phyloP scores from a whole-genome alignment of 2,113 vertebrate species.

The Herpailurus yagouaroundi region DNA sequence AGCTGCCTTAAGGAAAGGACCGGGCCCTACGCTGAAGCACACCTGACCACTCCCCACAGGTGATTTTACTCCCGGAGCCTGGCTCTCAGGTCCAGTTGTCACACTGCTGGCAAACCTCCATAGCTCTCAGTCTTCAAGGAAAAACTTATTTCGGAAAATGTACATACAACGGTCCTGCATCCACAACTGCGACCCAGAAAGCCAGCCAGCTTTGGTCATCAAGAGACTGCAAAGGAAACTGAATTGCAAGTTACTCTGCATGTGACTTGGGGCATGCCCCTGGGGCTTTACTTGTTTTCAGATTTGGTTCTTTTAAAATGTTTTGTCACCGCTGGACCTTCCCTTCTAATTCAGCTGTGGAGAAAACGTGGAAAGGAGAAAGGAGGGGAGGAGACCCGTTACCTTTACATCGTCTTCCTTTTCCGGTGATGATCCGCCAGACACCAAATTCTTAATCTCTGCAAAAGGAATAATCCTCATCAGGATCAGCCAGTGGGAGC shows the following conservation, averaged over 20 bases:
- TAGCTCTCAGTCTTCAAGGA: background rate
- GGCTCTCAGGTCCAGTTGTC: background rate
- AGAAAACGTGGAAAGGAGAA: background rate
- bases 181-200: background rate
- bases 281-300: background rate
- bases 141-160: background rate
- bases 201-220: background rate
- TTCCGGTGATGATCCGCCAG: background rate
- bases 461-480: constrained; percentile 73
- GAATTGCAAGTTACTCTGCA: background rate
- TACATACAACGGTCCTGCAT: background rate
- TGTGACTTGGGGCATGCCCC: background rate
- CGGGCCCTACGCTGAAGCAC: background rate
- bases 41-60: background rate
- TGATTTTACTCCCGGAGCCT: background rate
- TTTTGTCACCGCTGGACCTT: background rate
- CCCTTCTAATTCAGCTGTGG: background rate
- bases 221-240: background rate
- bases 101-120: background rate
- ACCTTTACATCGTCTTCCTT: constrained; percentile 76
- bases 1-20: background rate
- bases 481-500: constrained; percentile 39
- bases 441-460: constrained; percentile 64
- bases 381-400: background rate
- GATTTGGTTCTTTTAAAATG: background rate